These are phyloP conservation scores for Latheticus oryzae DNA, from an alignment of 2,888 invertebrate genomes.

Conservation along the genomic window DNA sequence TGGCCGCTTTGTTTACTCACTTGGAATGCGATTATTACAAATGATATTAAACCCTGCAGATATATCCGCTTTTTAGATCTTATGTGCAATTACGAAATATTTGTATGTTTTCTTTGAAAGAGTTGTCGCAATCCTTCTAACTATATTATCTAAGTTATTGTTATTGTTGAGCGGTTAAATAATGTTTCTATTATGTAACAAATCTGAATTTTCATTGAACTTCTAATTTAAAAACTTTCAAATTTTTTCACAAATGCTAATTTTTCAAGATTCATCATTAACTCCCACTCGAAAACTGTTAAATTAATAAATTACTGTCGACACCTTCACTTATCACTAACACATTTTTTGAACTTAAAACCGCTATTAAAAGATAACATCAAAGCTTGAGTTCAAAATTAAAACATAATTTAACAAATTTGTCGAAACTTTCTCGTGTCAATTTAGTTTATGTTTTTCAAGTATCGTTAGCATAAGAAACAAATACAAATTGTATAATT, in stretches of 20 bases:
- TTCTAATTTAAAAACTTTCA: no score
- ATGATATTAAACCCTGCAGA: slow-evolving; percentile 4
- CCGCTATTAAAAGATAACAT: no score
- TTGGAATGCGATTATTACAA: slow-evolving; percentile 25
- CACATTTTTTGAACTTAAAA: no score
- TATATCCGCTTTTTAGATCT: slow-evolving; percentile 15
- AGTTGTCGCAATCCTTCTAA: not conserved
- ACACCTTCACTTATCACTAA: no score
- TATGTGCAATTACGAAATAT: slow-evolving; percentile 10
- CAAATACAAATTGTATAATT: slow-evolving; percentile 20
- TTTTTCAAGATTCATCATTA: no score
- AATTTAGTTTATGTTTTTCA: not conserved
- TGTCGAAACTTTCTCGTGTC: no score
- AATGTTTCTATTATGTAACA: slow-evolving; percentile 3
- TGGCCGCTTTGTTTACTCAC: slow-evolving; percentile 21
- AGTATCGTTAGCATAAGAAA: not conserved
- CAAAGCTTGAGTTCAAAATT: no score
- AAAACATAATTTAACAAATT: no score
- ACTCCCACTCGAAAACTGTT: no score
- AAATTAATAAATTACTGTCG: no score
- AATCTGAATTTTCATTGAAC: no score
- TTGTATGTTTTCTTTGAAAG: slow-evolving; percentile 25
- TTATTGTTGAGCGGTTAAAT: slow-evolving; percentile 8
- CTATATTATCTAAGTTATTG: slow-evolving; percentile 15
- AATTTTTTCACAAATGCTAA: no score